phyloP scores from a whole-genome alignment of 2,113 vertebrate genomes.

The Columbina picui region DNA sequence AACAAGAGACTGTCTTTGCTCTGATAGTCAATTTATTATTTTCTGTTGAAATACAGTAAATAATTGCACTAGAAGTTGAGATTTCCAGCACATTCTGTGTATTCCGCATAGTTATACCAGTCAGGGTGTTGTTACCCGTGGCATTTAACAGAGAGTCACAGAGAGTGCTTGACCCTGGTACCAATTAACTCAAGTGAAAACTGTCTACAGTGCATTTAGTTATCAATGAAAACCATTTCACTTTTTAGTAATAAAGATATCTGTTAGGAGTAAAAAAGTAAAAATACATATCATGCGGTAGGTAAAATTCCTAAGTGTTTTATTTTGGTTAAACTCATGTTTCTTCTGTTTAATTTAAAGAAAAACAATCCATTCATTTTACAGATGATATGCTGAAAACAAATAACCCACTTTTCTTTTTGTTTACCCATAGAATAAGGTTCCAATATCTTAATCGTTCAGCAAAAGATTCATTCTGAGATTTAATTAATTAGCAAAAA shows the following conservation, averaged over 20 bases:
- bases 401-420: not conserved
- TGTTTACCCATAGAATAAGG: not conserved
- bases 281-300: not conserved
- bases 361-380: not conserved
- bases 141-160: not conserved
- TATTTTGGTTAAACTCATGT: not conserved
- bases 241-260: not conserved
- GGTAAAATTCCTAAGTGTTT: not conserved
- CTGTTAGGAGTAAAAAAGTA: not conserved
- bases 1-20: not conserved
- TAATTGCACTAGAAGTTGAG: not conserved
- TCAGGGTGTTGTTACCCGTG: not conserved
- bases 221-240: not conserved
- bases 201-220: not conserved
- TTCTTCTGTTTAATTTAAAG: not conserved
- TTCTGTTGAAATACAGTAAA: not conserved
- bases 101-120: not conserved
- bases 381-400: not conserved
- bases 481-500: not conserved
- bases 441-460: not conserved
- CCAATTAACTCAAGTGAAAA: not conserved
- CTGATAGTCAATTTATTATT: not conserved
- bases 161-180: not conserved
- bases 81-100: not conserved
- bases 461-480: not conserved